Conservation (phyloP, 2,797 vertebrate genomes). For the Todus mexicanus region DNA sequence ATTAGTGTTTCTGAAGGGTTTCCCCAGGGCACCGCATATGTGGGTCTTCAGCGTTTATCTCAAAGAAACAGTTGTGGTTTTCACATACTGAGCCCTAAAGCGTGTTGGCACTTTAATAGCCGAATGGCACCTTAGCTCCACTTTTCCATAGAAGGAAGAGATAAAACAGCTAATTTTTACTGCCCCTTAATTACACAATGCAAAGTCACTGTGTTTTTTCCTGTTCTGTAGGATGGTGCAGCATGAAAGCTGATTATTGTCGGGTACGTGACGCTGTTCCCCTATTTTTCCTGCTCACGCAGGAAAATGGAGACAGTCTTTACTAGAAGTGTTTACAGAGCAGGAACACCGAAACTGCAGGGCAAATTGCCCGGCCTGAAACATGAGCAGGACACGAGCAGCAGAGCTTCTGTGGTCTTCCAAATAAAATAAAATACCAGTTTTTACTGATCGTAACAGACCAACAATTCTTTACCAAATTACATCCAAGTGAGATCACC, state of each 20-base stretch:
- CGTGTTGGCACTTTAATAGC: slow-evolving; percentile 9
- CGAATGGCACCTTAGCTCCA: not conserved
- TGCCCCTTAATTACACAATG: slow-evolving; percentile 58
- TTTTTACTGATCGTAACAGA: not conserved
- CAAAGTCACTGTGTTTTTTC: slow-evolving; percentile 70
- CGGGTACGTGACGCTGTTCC: not conserved
- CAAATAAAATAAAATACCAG: not conserved
- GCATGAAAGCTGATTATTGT: slow-evolving; percentile 29
- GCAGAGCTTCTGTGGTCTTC: not conserved
- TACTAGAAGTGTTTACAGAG: slow-evolving; percentile 11
- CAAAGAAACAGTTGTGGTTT: not conserved
- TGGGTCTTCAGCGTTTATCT: not conserved
- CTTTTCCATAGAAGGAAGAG: slow-evolving; percentile 57
- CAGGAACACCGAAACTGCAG: not conserved
- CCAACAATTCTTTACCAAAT: not conserved
- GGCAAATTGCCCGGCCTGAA: not conserved
- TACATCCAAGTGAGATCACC: not conserved
- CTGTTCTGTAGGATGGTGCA: slow-evolving; percentile 53
- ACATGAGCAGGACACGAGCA: not conserved
- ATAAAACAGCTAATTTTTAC: slow-evolving; percentile 56
- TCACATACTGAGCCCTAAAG: not conserved
- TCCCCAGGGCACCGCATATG: rapidly evolving
- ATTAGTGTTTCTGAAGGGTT: not conserved
- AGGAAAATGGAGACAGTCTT: slow-evolving; percentile 14
- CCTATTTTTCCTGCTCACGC: slow-evolving; percentile 32